Evolutionary conservation across 2,797 vertebrate species (phyloP).

Genomic region (Eidolon dupreanum): DNA sequence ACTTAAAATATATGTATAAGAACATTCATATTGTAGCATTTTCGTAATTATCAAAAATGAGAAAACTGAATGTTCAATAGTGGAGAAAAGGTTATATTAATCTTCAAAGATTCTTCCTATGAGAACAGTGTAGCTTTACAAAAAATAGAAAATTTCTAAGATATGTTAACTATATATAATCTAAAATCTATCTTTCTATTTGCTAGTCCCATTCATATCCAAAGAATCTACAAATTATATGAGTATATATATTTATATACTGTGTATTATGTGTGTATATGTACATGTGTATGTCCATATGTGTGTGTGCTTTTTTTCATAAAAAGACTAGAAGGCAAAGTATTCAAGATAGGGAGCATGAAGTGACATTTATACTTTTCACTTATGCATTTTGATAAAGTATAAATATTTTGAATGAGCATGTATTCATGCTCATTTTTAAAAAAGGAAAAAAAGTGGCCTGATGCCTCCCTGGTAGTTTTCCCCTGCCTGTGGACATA

Average conservation of each 20-base stretch:
- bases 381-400: not conserved
- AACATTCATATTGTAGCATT: not conserved
- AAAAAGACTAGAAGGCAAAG: not conserved
- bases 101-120: not conserved
- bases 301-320: not conserved
- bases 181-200: not conserved
- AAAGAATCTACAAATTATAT: not conserved
- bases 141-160: not conserved
- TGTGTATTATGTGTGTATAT: not conserved
- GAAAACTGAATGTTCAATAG: not conserved
- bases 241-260: not conserved
- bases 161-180: not conserved
- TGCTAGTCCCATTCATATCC: not conserved
- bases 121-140: not conserved
- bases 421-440: not conserved
- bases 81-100: not conserved
- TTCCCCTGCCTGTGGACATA: not conserved
- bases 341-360: not conserved
- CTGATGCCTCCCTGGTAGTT: not conserved
- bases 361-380: not conserved
- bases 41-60: not conserved
- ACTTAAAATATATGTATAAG: not conserved
- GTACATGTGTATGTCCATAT: not conserved
- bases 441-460: not conserved
- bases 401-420: not conserved